Evolutionary conservation across 1,140 invertebrate genomes (phyloP), one percentile per base, ranked within the genome.

Genomic region (Drosophila equinoxialis): DNA sequence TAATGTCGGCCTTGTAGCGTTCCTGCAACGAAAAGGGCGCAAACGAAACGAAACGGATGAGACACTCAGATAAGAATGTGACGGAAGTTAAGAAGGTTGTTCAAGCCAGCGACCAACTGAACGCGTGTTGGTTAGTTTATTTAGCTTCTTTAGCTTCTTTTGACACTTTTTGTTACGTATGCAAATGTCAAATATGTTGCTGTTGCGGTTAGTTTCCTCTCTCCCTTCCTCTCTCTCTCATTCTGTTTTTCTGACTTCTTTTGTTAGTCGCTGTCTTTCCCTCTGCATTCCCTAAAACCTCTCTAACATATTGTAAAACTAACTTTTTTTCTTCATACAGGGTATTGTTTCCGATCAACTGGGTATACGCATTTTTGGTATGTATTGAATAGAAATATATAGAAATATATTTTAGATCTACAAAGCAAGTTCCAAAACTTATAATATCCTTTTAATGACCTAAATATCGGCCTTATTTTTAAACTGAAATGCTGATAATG

Each of bases 1-100:
- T 98, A 84, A 98, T 97, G 93, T 99, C 98, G 92, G 96, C 97
- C 93, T 97, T 96, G 93, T 98, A 98, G 81, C 97, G 95, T 91
- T 98, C 97, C 98, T 98, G 93, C 33, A 90, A 82, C 37, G 11
- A 39, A 11, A 79, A 57, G 17, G 54, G 30, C 30, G 6, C 30
- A 57, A 14, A 68, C 79, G 90, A 87, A 66, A 69, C 30, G 10
- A 30, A 58, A 23, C 23, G 11, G 62, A 83, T 68, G 79, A 89
- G 73, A 79, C 33, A 61, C 17, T 57, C 60, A 77, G 76, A 78
- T 75, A 75, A 78, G 73, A 68, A 65, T 14, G 69, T 77, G 65
- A 69, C 76, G 80, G 80, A 86, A 74, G 70, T 77, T 67, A 59
- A n/a, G 11, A 39, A 20, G 45, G 61, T 26, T 60, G 61, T 55